Evolutionary conservation across 2,888 invertebrate species (phyloP), one percentile per base, ranked within the genome.

Genomic region (Scaptomyza flava): DNA sequence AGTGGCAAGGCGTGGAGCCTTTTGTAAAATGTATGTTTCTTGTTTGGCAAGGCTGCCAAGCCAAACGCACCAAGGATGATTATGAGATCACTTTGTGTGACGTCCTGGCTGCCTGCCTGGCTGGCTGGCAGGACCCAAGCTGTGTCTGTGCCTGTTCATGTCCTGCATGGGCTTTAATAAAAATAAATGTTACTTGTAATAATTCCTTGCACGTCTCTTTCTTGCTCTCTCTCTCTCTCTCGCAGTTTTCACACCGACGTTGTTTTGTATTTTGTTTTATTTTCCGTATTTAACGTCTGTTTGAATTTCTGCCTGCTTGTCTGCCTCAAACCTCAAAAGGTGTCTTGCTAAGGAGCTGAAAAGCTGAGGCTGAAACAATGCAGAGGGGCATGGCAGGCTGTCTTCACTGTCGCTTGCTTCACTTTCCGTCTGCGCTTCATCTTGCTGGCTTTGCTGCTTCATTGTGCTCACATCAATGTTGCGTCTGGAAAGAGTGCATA

Each of bases 61-160:
- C 58, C 73, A 82, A 85, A 78, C 70, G 81, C 72, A 83, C 81
- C 46, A 66, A 73, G 79, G 75, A 89, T 89, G 89, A 89, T 90
- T 89, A 90, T 89, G 82, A 89, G 90, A 89, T 90, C 88, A 89
- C 80, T 90, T 89, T 89, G 84, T 84, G 64, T 77, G 85, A 84
- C 79, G 84, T 73, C 77, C 73, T 80, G 83, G 57, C 61, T 62
- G 36, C n/a, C n/a, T 38, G 14, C 3, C 4, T 17, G 41, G 2
- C 20, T 38, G 63, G 31, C 64, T 58, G 66, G 48, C 74, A 68
- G 68, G 54, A 66, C 38, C 46, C 77, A 69, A 61, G 65, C 73
- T 69, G 71, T 51, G 70, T 61, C 69, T 23, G 17, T 51, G 68
- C 65, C 77, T 17, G 20, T 48, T 14, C 14, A 51, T 61, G 74